A percentile compares a stretch with the other conserved stretches of the same genome.
These are phyloP conservation scores for Cirrhinus mrigala DNA, from an alignment of 2,797 vertebrate species.

Conservation along the genomic window DNA sequence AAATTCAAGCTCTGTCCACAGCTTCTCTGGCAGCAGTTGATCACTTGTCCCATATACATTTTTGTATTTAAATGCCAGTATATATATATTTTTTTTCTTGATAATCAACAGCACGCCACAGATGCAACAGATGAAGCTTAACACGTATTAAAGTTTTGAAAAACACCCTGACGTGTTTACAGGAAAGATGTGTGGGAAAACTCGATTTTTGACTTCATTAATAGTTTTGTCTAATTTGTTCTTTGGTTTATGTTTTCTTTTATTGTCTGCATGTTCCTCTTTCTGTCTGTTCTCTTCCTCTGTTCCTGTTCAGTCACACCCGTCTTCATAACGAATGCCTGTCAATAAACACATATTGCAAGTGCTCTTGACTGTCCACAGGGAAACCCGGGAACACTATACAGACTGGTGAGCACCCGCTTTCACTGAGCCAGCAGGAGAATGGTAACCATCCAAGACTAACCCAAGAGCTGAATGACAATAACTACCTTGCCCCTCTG, in stretches of 20 bases:
- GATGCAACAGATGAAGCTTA: neutral
- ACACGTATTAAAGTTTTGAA: neutral
- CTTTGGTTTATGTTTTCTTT: constrained; percentile 36
- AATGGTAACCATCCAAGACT: constrained; percentile 32
- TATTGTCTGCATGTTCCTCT: constrained; percentile 63
- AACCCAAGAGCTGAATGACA: constrained; percentile 43
- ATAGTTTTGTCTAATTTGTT: neutral
- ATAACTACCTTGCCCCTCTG: constrained; percentile 51
- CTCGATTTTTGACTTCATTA: neutral
- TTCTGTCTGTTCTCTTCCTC: constrained; percentile 59
- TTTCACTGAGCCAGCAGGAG: constrained; percentile 6
- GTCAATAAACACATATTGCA: constrained; percentile 69
- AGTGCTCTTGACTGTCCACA: constrained; percentile 83
- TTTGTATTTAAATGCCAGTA: neutral
- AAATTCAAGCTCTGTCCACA: neutral
- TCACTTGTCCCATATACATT: neutral
- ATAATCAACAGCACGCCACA: neutral
- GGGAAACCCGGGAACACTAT: constrained; percentile 69
- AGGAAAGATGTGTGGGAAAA: constrained; percentile 37
- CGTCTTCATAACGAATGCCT: constrained; percentile 73
- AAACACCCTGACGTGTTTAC: neutral
- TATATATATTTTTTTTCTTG: neutral
- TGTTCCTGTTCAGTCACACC: constrained; percentile 66
- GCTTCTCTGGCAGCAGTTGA: neutral
- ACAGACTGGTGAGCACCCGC: neutral